Evolutionary conservation across 2,888 invertebrate genomes (phyloP).

Genomic region (Rhamphomyia laevipes): DNA sequence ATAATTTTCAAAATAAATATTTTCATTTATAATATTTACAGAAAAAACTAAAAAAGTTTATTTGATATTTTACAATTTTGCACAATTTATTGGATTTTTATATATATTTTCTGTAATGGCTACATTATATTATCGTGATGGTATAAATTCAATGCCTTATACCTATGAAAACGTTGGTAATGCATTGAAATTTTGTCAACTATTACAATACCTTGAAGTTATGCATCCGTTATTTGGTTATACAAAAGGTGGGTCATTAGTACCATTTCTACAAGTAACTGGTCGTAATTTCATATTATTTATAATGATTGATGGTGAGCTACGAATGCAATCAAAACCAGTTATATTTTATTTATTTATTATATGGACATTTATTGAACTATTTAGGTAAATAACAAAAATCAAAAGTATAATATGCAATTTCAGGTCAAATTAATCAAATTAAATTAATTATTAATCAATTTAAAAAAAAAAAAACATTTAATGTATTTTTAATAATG

Average conservation of each 20-base stretch:
- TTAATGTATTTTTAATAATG: too few species aligned
- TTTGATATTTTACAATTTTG: constrained; percentile 75
- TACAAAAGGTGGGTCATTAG: constrained; percentile 61
- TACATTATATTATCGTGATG: constrained; percentile 63
- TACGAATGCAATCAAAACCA: constrained; percentile 75
- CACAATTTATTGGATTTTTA: constrained; percentile 75
- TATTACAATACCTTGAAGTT: constrained; percentile 75
- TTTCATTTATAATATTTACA: constrained; percentile 30
- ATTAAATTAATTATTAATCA: too few species aligned
- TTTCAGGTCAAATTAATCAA: too few species aligned
- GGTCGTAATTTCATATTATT: constrained; percentile 73
- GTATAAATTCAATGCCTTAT: constrained; percentile 53
- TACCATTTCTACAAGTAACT: constrained; percentile 66
- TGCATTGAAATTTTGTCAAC: constrained; percentile 68
- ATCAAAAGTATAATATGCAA: too few species aligned
- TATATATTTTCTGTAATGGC: constrained; percentile 63
- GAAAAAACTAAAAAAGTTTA: constrained; percentile 75
- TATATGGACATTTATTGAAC: constrained; percentile 70
- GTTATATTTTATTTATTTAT: constrained; percentile 80
- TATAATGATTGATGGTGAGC: constrained; percentile 70
- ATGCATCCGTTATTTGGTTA: constrained; percentile 83
- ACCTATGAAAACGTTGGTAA: constrained; percentile 64
- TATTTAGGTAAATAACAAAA: constrained; percentile 57
- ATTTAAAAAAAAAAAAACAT: too few species aligned
- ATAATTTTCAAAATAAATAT: neutral